Base-by-base conservation (phyloP, 2,797 vertebrate species). In the Gymnopithys bicolor region DNA sequence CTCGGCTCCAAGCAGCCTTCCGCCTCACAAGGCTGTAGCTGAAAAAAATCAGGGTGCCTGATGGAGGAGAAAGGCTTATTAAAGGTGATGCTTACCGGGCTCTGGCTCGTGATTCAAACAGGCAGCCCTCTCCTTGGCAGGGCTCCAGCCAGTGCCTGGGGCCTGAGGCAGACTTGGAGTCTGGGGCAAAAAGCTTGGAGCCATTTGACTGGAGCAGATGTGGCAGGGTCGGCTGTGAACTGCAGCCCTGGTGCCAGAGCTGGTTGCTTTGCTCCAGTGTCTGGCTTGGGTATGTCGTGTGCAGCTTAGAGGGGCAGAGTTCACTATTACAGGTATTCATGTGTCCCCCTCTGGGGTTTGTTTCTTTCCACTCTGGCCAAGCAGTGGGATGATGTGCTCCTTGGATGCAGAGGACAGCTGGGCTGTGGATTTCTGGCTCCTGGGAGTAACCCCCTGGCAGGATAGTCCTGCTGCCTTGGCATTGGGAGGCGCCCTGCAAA, bases 121-220 rank as follows among this genome's bases (percentile, higher is more conserved):
- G 90, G 89, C 95, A 85, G 58, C 58, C 41, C 70, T 87, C 46
- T 68, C 76, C 80, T 80, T 91, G 94, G 93, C 90, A 66, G 48
- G 19, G 46, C 83, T 91, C 91, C 91, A 89, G 69, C 75, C 48
- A 28, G 53, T 0, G 55, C 66, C 73, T 55, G 78, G 48, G 67
- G 55, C 80, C 74, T 76, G 60, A 74, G 78, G 79, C 81, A 60
- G 73, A 79, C 71, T 1, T 0, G 0, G 75, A 79, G 89, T 70
- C 90, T 75, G 68, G 90, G 89, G 84, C 87, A 81, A 51, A 83
- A 80, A 79, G 76, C 95, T 81, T 7, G 11, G 80, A 89, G 89
- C n/a, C 0, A 1, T 85, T 83, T 62, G 78, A 32, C 67, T n/a
- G 33, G 79, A 89, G 84, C 92, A 85, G 87, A 83, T 73, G 79